Percentiles rank a stretch among this genome's conserved stretches.
Evolutionary conservation across 2,888 invertebrate species (phyloP).

Genomic region (Troilus luridus): DNA sequence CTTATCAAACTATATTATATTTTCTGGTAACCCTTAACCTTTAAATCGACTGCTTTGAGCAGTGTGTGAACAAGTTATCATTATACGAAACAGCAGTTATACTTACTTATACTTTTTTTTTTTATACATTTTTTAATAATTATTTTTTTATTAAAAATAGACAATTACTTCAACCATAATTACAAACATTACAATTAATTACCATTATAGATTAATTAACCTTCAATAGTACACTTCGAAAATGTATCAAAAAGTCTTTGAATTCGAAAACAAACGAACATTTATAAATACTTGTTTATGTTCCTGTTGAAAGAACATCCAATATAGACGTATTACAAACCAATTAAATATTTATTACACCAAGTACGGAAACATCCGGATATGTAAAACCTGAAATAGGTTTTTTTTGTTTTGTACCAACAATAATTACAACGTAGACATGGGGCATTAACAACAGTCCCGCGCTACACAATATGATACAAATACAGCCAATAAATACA

Average conservation of each 20-base stretch:
- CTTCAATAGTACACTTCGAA: conserved; percentile 14
- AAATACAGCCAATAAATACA: conserved; percentile 24
- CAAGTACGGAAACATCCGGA: conserved; percentile 25
- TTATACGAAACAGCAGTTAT: conserved; percentile 26
- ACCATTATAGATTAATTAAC: neutral
- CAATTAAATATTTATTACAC: neutral
- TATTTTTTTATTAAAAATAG: conserved; percentile 35
- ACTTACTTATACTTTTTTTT: neutral
- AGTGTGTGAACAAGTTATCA: conserved; percentile 29
- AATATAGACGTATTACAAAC: neutral
- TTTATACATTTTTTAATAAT: neutral
- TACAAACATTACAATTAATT: conserved; percentile 4
- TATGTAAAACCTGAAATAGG: neutral
- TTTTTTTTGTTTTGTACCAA: neutral
- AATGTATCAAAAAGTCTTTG: conserved; percentile 11
- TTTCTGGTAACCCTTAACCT: conserved; percentile 25
- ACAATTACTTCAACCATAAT: neutral
- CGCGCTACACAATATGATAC: conserved; percentile 31
- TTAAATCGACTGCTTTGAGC: conserved; percentile 2
- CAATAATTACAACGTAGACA: conserved; percentile 24
- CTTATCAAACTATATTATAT: conserved; percentile 35
- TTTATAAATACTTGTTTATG: neutral
- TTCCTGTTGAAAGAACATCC: neutral
- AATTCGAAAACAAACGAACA: neutral
- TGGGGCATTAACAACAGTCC: neutral